Conservation (phyloP, 2,797 vertebrate species). For the Phoebastria nigripes region DNA sequence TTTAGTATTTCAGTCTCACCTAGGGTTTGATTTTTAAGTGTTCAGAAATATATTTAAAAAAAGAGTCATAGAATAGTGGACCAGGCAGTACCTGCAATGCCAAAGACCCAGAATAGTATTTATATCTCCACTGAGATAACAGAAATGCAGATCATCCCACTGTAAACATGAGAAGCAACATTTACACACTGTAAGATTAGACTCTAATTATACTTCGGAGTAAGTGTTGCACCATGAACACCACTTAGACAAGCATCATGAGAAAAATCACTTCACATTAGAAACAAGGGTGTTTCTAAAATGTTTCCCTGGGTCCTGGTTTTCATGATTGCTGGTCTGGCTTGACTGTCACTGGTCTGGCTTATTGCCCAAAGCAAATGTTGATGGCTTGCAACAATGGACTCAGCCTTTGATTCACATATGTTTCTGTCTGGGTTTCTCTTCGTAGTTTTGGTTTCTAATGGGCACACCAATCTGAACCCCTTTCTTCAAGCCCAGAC, state of each 20-base stretch:
- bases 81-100: neutral
- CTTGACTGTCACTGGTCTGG: neutral
- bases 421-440: neutral
- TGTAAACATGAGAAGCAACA: neutral
- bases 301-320: neutral
- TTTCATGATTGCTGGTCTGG: neutral
- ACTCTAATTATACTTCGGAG: neutral
- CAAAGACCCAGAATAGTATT: neutral
- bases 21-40: neutral
- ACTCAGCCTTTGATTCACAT: neutral
- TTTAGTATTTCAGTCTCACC: neutral
- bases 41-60: neutral
- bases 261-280: neutral
- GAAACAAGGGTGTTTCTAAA: neutral
- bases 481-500: neutral
- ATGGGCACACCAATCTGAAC: fast-evolving
- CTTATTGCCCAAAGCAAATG: neutral
- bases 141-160: neutral
- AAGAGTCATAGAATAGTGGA: neutral
- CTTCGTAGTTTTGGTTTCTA: neutral
- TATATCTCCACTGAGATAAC: neutral
- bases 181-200: neutral
- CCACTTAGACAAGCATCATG: neutral
- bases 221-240: neutral
- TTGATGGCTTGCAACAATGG: neutral